Evolutionary conservation across 2,113 vertebrate genomes (phyloP).

Genomic region (Cinclus cinclus): DNA sequence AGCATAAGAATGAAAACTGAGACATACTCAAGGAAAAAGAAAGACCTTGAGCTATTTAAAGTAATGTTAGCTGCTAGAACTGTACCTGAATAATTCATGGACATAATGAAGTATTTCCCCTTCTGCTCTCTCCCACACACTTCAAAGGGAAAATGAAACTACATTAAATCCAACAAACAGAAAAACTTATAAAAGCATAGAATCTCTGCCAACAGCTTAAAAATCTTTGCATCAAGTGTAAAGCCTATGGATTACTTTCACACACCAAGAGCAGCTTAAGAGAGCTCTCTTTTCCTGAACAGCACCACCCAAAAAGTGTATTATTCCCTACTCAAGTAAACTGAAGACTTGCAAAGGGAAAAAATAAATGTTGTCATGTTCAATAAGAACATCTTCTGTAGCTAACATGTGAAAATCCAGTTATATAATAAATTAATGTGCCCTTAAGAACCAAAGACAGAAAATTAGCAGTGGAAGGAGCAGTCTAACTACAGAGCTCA

Average conservation of each 20-base stretch:
- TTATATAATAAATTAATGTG: not conserved
- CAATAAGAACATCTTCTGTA: not conserved
- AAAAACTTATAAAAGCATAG: conserved; percentile 26
- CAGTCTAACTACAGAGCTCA: not conserved
- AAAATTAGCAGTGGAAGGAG: not conserved
- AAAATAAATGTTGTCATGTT: not conserved
- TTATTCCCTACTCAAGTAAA: not conserved
- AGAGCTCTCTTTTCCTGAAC: not conserved
- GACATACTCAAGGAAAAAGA: conserved; percentile 42
- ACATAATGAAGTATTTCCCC: conserved; percentile 65
- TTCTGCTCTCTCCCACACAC: conserved; percentile 40
- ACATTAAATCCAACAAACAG: conserved; percentile 47
- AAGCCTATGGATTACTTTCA: conserved; percentile 32
- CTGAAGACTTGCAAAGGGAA: not conserved
- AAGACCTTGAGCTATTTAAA: conserved; percentile 69
- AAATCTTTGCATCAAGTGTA: conserved; percentile 10
- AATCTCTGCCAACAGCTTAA: conserved; percentile 21
- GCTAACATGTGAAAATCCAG: not conserved
- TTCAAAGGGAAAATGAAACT: conserved; percentile 67
- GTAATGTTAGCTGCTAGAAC: conserved; percentile 51
- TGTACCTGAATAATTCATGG: conserved; percentile 65
- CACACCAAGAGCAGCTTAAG: not conserved
- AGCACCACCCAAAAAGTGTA: not conserved
- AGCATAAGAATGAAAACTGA: conserved; percentile 48
- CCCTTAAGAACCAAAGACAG: not conserved